Conservation (phyloP, 1,140 invertebrate genomes). For the Lysiphlebus fabarum region DNA sequence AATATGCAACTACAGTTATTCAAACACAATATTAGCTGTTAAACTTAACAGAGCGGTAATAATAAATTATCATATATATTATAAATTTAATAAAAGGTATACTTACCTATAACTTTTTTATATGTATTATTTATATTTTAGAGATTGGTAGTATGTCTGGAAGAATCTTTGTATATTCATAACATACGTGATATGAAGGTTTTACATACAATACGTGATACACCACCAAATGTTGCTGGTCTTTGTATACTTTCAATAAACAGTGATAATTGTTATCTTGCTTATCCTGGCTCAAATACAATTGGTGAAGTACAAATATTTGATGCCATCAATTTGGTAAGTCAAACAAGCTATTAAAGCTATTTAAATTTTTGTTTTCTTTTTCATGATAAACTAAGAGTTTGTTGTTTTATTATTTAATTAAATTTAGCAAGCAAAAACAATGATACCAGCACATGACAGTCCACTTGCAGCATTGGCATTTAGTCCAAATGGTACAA, state of each 20-base stretch:
- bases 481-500: slow-evolving; percentile 84
- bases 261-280: slow-evolving; percentile 89
- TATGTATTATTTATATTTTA: slow-evolving; percentile 53
- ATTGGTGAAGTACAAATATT: slow-evolving; percentile 98
- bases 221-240: slow-evolving; percentile 90
- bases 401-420: slow-evolving; percentile 36
- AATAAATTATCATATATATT: slow-evolving; percentile 30
- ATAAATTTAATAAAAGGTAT: background rate
- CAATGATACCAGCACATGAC: slow-evolving; percentile 95
- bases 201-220: slow-evolving; percentile 96
- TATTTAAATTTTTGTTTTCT: background rate
- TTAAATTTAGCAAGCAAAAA: slow-evolving; percentile 79
- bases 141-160: slow-evolving; percentile 94
- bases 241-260: slow-evolving; percentile 87
- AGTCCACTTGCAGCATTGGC: slow-evolving; percentile 91
- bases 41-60: slow-evolving; percentile 93
- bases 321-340: slow-evolving; percentile 90
- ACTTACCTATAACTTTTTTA: no score
- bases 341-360: slow-evolving; percentile 33
- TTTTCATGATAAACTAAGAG: no score
- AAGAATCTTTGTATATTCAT: slow-evolving; percentile 97
- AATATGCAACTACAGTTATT: slow-evolving; percentile 98
- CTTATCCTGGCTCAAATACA: slow-evolving; percentile 92
- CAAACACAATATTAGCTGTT: slow-evolving; percentile 94
- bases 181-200: slow-evolving; percentile 99